A percentile compares a stretch with the other conserved stretches of the same genome.
These are phyloP conservation scores for Haemorhous mexicanus DNA, from an alignment of 2,113 vertebrate species.

Conservation along the genomic window DNA sequence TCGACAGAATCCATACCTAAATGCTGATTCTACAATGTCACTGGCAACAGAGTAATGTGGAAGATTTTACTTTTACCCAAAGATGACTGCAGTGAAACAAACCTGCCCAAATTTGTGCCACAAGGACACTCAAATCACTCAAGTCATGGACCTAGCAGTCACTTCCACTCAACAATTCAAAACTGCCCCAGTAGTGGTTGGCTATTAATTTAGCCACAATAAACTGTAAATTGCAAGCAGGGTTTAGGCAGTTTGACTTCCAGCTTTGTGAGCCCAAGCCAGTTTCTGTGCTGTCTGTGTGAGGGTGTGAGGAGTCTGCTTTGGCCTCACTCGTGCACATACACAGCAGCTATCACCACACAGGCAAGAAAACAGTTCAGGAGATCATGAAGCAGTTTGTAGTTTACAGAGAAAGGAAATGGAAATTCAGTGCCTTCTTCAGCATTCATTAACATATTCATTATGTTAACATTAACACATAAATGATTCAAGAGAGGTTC, in stretches of 20 bases:
- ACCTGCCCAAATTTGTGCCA: not conserved
- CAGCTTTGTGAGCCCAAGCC: not conserved
- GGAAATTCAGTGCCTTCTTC: conserved; percentile 6
- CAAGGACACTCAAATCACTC: not conserved
- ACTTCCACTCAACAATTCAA: not conserved
- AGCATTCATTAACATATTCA: not conserved
- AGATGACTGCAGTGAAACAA: not conserved
- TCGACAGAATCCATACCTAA: not conserved
- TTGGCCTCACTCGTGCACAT: not conserved
- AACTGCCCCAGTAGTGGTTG: not conserved
- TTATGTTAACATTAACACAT: not conserved
- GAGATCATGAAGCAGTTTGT: not conserved
- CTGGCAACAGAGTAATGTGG: not conserved
- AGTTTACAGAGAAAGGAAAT: not conserved
- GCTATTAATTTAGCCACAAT: not conserved
- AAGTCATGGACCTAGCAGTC: not conserved
- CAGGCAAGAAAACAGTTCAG: not conserved
- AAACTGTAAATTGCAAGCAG: not conserved
- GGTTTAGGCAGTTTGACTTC: not conserved
- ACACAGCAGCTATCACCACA: not conserved
- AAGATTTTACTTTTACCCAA: not conserved
- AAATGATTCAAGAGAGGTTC: not conserved
- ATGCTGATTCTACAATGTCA: not conserved
- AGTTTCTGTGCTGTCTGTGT: not conserved
- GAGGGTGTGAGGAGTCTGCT: not conserved